Base-by-base conservation (phyloP, 2,888 invertebrate species). In the Hipparchia semele region DNA sequence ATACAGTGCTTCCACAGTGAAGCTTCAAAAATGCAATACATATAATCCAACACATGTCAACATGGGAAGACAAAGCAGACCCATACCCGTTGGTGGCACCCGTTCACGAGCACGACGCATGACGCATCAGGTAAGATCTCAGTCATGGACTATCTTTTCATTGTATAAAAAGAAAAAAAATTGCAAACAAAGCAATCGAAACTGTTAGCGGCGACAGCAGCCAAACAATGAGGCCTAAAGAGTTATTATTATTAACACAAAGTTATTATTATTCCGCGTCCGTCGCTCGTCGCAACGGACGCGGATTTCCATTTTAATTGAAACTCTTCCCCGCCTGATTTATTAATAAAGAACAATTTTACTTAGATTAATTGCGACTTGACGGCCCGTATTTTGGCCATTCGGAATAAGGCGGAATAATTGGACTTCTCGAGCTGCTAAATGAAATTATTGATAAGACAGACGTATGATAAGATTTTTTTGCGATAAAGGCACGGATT, bases 291-390 rank as follows among this genome's bases (percentile, higher is more conserved):
- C 71, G 59, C 71, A 33, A 54, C 62, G n/a, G 72, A 72, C 71
- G 68, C 72, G 66, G 67, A 74, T 74, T 74, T 74, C 66, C 74
- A 74, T 74, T 74, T 74, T 70, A 74, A 74, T 74, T 74, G 74
- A 74, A 74, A 74, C 74, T 70, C 74, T 74, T 74, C 74, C 53
- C 51, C 61, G 51, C 66, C 66, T 72, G 82, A 86, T 86, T 87
- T 86, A 87, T 86, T 86, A 85, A 86, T 87, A 86, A 81, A 84
- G 77, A 87, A 87, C 86, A 82, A 86, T 87, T 87, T 86, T 85
- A 87, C 83, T 85, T 81, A 84, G 87, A 88, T 88, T 88, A 85
- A 88, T 87, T 84, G 82, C 76, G 67, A 70, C 67, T 72, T 74
- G 54, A 56, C 66, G 69, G 61, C 53, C 13, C 65, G 59, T 72